Base-by-base conservation (phyloP, 2,888 invertebrate genomes). In the Euspilapteryx auroguttella region DNA sequence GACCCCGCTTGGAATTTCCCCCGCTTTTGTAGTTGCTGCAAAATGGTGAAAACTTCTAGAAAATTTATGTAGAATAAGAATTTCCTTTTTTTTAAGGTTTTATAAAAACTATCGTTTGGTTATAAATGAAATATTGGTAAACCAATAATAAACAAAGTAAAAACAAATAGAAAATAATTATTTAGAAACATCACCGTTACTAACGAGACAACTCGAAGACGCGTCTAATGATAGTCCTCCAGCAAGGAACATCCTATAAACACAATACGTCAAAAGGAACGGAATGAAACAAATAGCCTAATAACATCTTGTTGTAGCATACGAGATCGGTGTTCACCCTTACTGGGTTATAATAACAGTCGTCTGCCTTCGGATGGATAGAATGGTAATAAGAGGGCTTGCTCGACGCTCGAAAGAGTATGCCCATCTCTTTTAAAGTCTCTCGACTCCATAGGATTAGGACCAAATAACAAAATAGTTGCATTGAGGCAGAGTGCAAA, bases 291-390 rank as follows among this genome's bases (percentile, higher is more conserved):
- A 54, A 58, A 57, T 61, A 56, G 44, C 34, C 32, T 31, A 27
- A 38, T 38, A 37, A 65, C 55, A 58, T 52, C 46, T 55, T 46
- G 44, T 47, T 41, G 41, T 41, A 48, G 54, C 24, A 21, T 14
- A 57, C 47, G 47, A 54, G 61, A 62, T 65, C 59, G 64, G 58
- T 71, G 64, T 61, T 59, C 40, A 57, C 62, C 55, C 55, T 62
- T 57, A 54, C 56, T 42, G 45, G 49, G 45, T 54, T 56, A 59
- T 71, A 71, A 73, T 71, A 66, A 69, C 58, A 71, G 66, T 64
- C 52, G 61, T 55, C 47, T 37, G 46, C 45, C n/a, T 42, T 40
- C 42, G 49, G 55, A 54, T 56, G 57, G 50, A 58, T 65, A 57
- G 61, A 58, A 64, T 56, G 51, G 57, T 71, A 66, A 71, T 66